Conservation (phyloP, 2,888 invertebrate species). For the Acanthacorydalis orientalis region DNA sequence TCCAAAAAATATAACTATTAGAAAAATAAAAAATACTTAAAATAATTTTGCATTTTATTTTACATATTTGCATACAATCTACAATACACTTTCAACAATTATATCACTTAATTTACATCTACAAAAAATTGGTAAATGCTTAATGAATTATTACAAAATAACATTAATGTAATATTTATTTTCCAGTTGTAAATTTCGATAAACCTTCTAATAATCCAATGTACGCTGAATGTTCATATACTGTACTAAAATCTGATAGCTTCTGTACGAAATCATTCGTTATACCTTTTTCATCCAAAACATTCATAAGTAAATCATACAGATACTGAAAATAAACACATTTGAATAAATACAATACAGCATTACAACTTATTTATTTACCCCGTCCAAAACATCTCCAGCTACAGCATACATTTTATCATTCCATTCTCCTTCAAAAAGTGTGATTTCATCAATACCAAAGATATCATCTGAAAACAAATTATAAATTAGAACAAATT, state of each 20-base stretch:
- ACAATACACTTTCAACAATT: too few species aligned
- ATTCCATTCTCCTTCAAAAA: slow-evolving; percentile 75
- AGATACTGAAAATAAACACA: slow-evolving; percentile 50
- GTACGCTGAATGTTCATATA: slow-evolving; percentile 85
- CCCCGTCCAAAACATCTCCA: slow-evolving; percentile 90
- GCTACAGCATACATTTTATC: slow-evolving; percentile 80
- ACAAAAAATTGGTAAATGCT: background rate
- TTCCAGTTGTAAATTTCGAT: slow-evolving; percentile 66
- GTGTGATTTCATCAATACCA: slow-evolving; percentile 83
- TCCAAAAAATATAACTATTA: too few species aligned
- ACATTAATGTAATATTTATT: slow-evolving; percentile 12
- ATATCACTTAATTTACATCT: background rate
- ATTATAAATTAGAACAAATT: background rate
- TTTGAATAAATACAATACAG: slow-evolving; percentile 3
- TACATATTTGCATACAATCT: too few species aligned
- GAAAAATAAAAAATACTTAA: too few species aligned
- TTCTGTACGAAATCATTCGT: slow-evolving; percentile 85
- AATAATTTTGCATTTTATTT: too few species aligned
- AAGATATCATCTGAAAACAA: slow-evolving; percentile 65
- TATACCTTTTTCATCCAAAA: slow-evolving; percentile 90
- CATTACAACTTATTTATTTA: slow-evolving; percentile 23
- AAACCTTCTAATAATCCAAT: slow-evolving; percentile 74
- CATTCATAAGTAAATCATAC: slow-evolving; percentile 86
- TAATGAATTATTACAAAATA: background rate
- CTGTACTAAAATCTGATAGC: slow-evolving; percentile 73